Base-by-base conservation (phyloP, 2,888 invertebrate genomes). In the Salpingus planirostris region DNA sequence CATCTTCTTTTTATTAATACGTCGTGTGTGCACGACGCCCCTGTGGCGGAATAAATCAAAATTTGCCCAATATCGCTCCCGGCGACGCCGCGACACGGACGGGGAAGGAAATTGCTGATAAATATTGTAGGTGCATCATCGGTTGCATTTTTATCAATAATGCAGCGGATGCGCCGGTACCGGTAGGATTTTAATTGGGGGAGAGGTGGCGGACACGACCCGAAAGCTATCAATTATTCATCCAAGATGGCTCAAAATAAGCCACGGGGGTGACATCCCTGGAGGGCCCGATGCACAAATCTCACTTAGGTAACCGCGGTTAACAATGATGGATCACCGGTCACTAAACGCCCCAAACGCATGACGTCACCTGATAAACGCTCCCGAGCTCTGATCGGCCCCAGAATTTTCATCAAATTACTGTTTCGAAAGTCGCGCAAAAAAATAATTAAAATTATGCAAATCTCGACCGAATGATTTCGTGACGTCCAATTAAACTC, bases 71-170 rank as follows among this genome's bases (percentile, higher is more conserved):
- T 55, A 55, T 50, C 42, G 33, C 39, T 31, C 32, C 37, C 38
- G 37, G n/a, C n/a, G n/a, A n/a, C n/a, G n/a, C n/a, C n/a, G n/a
- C n/a, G n/a, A n/a, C n/a, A n/a, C n/a, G n/a, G n/a, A n/a, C n/a
- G n/a, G n/a, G n/a, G n/a, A n/a, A n/a, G 42, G 42, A 49, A 46
- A 50, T 49, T 46, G 46, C 49, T 51, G 44, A 51, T 54, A 53
- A 54, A 55, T 55, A 53, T 53, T 53, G 52, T 47, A 55, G 54
- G 54, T 55, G 55, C 55, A 52, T 47, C 47, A 35, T 44, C 40
- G 42, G 33, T 41, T 50, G 45, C 50, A 52, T 52, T 52, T 54
- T 53, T 54, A 54, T 50, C 48, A 54, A 51, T 18, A 18, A 18
- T 18, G 18, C 18, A 18, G 5, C 8, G 5, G 8, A n/a, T n/a